Base-by-base conservation (phyloP, 1,140 invertebrate species). In the Drosophila prosaltans region DNA sequence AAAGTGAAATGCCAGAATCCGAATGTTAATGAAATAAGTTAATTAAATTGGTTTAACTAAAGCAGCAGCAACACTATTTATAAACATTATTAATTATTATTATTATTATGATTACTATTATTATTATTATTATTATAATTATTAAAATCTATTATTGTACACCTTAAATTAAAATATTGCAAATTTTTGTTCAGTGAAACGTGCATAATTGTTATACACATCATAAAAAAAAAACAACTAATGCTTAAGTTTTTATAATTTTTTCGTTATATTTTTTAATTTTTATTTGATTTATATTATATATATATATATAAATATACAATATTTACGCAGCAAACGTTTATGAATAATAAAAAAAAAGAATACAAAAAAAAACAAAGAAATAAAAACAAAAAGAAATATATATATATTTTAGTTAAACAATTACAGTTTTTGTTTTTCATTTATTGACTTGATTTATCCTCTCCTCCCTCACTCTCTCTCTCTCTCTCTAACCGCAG, bases 201-300 rank as follows among this genome's bases (percentile, higher is more conserved):
- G 82, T 86, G 82, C 82, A 86, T 89, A 88, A 89, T 88, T 88
- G 83, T 88, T 88, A 90, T 75, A 74, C 65, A 85, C 75, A 86
- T 16, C 72, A 81, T 77, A 79, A 63, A 16, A 16, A 16, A 16
- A 16, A 16, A 16, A 16, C 16, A 16, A 76, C 69, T 62, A 79
- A 81, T 68, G 70, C 57, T 77, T 89, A 88, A 83, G 77, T 89
- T 89, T 76, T 76, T 80, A 83, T 80, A 83, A 75, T 83, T 88
- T 88, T 88, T 88, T 89, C 84, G 84, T 88, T 88, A 88, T 88
- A 48, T 58, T 78, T 89, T 78, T 88, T 83, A 84, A 80, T 89
- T 88, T 85, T 89, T 88, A 88, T 88, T 88, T 89, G 84, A 89
- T 88, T 83, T 74, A 86, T 82, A 88, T 67, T 63, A 83, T 62